Evolutionary conservation across 2,888 invertebrate species (phyloP), one percentile per base, ranked within the genome.

Genomic region (Phaonia tiefii): DNA sequence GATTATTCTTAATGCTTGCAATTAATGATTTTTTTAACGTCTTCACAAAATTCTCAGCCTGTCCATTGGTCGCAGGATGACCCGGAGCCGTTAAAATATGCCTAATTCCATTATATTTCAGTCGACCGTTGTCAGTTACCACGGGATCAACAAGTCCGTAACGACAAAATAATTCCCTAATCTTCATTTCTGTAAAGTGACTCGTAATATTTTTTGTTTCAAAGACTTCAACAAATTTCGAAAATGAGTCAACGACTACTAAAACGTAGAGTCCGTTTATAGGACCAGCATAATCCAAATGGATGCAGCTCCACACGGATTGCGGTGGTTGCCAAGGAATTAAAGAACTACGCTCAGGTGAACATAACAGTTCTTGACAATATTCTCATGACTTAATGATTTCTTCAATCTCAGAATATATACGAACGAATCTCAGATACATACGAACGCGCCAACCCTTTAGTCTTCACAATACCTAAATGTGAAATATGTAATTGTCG

Each of bases 361-460:
- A 82, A 42, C 72, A 49, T 31, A 72, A 70, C 22, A 75, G 25
- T 74, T 82, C 51, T 75, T 75, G 77, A 73, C 81, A 83, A 10
- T 71, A 58, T 25, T 46, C 58, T 31, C 83, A 79, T 42, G 75
- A 49, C 17, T 58, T 54, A 2, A 83, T 69, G 44, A 75, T 75
- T 10, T 44, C 15, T 51, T 72, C 72, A 60, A 82, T 71, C 20
- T 82, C 72, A 5, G 13, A 13, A 42, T 82, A 79, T 4, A 82
- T 63, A 25, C 56, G 73, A 22, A 82, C 78, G 79, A 82, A 84
- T 78, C 80, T n/a, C n/a, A n/a, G n/a, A 84, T 51, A 83, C 79
- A 56, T 42, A 79, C 10, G 31, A 79, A 73, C 74, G 51, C 11
- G n/a, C n/a, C n/a, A n/a, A n/a, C n/a, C n/a, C 69, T 75, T 82